Evolutionary conservation across 2,113 vertebrate genomes (phyloP), one percentile per base, ranked within the genome.

Genomic region (Guaruba guarouba): DNA sequence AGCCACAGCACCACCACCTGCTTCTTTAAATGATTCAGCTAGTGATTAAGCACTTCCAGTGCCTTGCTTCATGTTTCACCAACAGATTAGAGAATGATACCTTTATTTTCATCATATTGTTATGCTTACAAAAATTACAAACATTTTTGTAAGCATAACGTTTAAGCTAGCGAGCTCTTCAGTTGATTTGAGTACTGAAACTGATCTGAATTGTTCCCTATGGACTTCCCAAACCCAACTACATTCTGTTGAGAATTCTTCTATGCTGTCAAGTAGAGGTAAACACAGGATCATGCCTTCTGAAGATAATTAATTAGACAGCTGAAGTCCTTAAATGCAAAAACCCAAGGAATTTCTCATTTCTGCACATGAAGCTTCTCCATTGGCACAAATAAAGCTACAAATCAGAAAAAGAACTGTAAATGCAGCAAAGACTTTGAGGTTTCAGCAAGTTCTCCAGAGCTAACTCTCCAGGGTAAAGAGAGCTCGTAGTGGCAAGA

Each of bases 1-100:
- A 8, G 14, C n/a, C 49, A 29, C 18, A 14, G 22, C 51, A 44
- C n/a, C 75, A 41, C 16, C 43, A 4, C 48, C 29, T 13, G 37
- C 46, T 71, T 82, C 76, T 63, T 66, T n/a, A 23, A 29, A 15
- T 0, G 13, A 2, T 27, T 61, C 2, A 5, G 4, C 27, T 1
- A 33, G 31, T 5, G 17, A 41, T 51, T 35, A 52, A 77, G 64
- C 54, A 9, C 3, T 1, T 23, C 33, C 66, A 49, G n/a, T 11
- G 44, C 74, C 86, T 66, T 17, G 51, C 27, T 69, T 57, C 27
- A 2, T 8, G 19, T 10, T 69, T 27, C 6, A 64, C 25, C 67
- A 69, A 5, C 62, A 61, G 31, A 10, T 9, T 1, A 46, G 17
- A 46, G 77, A 87, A 89, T 62, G 49, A 63, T n/a, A 35, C 62